Evolutionary conservation across 2,888 invertebrate species (phyloP), one percentile per base, ranked within the genome.

Genomic region (Harpalus rufipes): DNA sequence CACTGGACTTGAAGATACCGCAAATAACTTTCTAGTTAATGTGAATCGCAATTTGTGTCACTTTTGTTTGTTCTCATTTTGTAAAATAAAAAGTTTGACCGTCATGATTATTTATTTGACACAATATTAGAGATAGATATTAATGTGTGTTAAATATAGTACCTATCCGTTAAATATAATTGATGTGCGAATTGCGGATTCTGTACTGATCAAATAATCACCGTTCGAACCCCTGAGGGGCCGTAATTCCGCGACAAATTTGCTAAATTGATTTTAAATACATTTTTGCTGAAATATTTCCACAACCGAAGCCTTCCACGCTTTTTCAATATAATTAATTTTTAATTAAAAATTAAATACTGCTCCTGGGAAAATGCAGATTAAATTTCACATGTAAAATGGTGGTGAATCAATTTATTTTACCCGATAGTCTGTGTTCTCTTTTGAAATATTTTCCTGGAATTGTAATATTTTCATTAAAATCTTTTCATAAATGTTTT

Each of bases 321-420:
- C 68, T 32, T 39, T 68, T 68, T 41, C 68, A 68, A 68, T 68
- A 68, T 80, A 61, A 80, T 80, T 80, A 58, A 80, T 80, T 80
- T 80, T 80, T 61, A 80, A 80, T 80, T 80, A 79, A 79, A 74
- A 79, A 79, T 61, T 79, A 41, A 80, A 80, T 80, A 58, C 18
- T 7, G 61, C 80, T 61, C 58, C 61, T 39, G 32, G 68, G 68
- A 68, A 39, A 32, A 39, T 32, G 18, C 8, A 12, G 32, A 58
- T 78, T 78, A 39, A 68, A 68, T 25, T 41, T 32, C 68, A 63
- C 63, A 63, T 63, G 63, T 25, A 63, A 63, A 63, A 63, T 21
- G 25, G 18, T 12, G 7, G 10, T 12, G 25, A 63, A 1, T 25
- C 63, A 63, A 63, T 63, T 25, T 63, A 63, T 63, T 63, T 63